Percentiles rank a stretch among this genome's conserved stretches.
These are phyloP conservation scores for Hermaeophaga mercurialis DNA, from an alignment of 2,888 invertebrate genomes.

Conservation along the genomic window DNA sequence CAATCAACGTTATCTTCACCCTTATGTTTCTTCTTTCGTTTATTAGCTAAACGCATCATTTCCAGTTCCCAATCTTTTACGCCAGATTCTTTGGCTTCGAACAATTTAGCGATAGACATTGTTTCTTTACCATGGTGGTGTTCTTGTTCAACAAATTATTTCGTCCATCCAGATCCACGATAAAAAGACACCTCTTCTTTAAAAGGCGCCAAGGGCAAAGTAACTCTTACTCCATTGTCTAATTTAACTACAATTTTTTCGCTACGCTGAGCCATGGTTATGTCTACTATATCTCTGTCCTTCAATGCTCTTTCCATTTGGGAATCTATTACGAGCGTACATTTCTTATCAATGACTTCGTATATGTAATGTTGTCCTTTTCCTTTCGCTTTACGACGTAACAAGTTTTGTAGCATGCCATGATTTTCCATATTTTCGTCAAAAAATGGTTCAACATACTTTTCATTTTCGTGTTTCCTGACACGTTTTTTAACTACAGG, in stretches of 20 bases:
- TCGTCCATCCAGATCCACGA: constrained; percentile 58
- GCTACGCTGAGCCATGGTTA: constrained; percentile 75
- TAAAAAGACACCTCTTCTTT: constrained; percentile 47
- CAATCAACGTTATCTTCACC: constrained; percentile 51
- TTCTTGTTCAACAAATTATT: constrained; percentile 58
- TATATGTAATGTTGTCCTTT: constrained; percentile 69
- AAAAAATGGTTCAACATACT: constrained; percentile 52
- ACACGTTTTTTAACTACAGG: constrained; percentile 54
- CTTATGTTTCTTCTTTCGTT: constrained; percentile 52
- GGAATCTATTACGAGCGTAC: constrained; percentile 73
- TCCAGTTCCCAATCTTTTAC: constrained; percentile 55
- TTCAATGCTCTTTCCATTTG: constrained; percentile 76
- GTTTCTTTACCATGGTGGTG: constrained; percentile 55
- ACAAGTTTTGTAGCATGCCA: constrained; percentile 50
- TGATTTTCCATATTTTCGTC: constrained; percentile 54
- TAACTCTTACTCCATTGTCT: constrained; percentile 71
- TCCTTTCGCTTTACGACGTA: constrained; percentile 63
- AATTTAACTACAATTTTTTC: constrained; percentile 74
- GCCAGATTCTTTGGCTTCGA: constrained; percentile 54
- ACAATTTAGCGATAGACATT: constrained; percentile 68
- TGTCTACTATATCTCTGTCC: constrained; percentile 75
- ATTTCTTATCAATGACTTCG: constrained; percentile 72
- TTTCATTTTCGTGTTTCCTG: constrained; percentile 45
- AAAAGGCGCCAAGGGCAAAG: constrained; percentile 62
- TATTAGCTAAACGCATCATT: constrained; percentile 54